phyloP scores from a whole-genome alignment of 2,113 vertebrate genomes.

The Varanus salvator region DNA sequence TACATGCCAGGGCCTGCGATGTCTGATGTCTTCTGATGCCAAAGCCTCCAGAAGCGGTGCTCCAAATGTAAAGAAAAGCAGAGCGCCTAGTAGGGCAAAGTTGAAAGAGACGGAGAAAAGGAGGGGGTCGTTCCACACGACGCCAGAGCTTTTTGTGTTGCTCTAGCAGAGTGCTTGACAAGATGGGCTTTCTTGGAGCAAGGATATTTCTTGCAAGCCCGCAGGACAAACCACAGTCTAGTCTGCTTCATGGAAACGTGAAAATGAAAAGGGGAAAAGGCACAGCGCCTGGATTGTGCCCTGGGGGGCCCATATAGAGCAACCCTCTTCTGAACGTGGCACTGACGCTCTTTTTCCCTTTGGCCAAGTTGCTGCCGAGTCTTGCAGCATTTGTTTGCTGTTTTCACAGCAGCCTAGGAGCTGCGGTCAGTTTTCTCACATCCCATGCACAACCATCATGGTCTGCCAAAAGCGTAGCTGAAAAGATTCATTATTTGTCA shows the following conservation, averaged over 20 bases:
- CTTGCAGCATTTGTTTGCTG: slow-evolving; percentile 79
- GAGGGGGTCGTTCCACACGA: slow-evolving; percentile 12
- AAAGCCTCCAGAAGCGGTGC: neutral
- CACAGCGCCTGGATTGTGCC: slow-evolving; percentile 73
- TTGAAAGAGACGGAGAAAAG: slow-evolving; percentile 38
- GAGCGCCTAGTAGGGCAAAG: slow-evolving; percentile 10
- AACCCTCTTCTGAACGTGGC: slow-evolving; percentile 78
- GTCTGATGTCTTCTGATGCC: neutral
- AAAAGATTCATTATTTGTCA: slow-evolving; percentile 83
- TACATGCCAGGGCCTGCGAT: neutral
- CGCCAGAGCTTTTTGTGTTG: slow-evolving; percentile 38
- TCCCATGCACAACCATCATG: slow-evolving; percentile 74
- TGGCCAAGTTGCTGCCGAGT: slow-evolving; percentile 65
- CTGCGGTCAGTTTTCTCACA: slow-evolving; percentile 72
- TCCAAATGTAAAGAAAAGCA: neutral
- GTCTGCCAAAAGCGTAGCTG: slow-evolving; percentile 75
- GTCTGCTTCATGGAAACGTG: slow-evolving; percentile 68
- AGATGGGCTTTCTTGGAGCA: slow-evolving; percentile 42
- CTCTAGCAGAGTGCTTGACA: slow-evolving; percentile 51
- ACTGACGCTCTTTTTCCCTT: slow-evolving; percentile 67
- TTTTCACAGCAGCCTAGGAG: slow-evolving; percentile 75
- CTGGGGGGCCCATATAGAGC: slow-evolving; percentile 75
- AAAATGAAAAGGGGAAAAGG: slow-evolving; percentile 54
- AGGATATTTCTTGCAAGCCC: neutral
- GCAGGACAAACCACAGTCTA: slow-evolving; percentile 69